Base-by-base conservation (phyloP, 2,797 vertebrate species). In the Phataginus tricuspis region DNA sequence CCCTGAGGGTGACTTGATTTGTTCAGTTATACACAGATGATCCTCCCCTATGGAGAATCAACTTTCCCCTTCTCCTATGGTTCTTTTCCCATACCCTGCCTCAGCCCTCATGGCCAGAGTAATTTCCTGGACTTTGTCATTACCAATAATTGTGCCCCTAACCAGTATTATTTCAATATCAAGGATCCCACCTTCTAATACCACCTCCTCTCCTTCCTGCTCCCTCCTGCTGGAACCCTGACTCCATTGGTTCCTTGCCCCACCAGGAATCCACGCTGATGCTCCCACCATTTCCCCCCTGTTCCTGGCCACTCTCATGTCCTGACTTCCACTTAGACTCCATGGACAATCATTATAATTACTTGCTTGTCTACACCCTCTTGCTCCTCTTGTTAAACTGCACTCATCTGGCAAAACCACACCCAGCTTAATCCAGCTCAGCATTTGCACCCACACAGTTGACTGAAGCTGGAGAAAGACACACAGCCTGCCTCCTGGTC, bases 361-460 rank as follows among this genome's bases (percentile, higher is more conserved):
- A 87, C 16, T 89, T 92, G 53, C 79, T 78, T 57, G 87, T 29
- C 49, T 66, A 90, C 61, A n/a, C 61, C 63, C 63, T 88, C 59
- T 71, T 77, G 64, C n/a, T 37, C 63, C 16, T 2, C 18, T 74
- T 7, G 51, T 94, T 95, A 95, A 96, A 86, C 59, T 82, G 55
- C 45, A 39, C 57, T 49, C 78, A 88, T 55, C 96, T 91, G 80
- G 84, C 79, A 49, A 87, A 79, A 66, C 94, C 95, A 96, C 94
- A 53, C 95, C 94, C 87, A 39, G 64, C 31, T 71, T 94, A 84
- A 85, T 92, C 59, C 84, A 91, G 11, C 75, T 49, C 31, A 29
- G 53, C 0, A 29, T 39, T 74, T 74, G 94, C 51, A 61, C 39
- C 88, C 89, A 66, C 23, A n/a, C 80, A 74, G 63, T 79, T 92